Evolutionary conservation across 2,888 invertebrate genomes (phyloP), one percentile per base, ranked within the genome.

Genomic region (Caenorhabditis virilis): DNA sequence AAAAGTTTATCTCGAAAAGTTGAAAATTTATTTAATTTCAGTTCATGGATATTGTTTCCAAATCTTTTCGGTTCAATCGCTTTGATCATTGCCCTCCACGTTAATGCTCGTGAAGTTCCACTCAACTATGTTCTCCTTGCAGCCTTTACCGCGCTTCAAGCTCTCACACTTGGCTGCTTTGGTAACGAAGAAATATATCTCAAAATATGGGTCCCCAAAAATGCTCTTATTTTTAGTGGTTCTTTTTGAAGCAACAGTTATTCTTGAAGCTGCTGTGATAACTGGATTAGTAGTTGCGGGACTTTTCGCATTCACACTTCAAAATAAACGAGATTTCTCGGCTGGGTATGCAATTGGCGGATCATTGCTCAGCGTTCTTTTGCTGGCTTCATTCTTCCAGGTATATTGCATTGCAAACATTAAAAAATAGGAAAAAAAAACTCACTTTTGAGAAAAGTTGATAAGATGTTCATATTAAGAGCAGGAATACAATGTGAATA

Each of bases 281-380:
- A 93, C 92, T 20, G 54, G 60, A 20, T 47, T 71, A 2, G 69
- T 74, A 33, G 74, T 71, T 16, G 86, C 88, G 69, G 88, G 89
- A 0, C 87, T 93, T 53, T 91, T 91, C 0, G 83, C 89, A n/a
- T 92, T 89, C 85, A 91, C 92, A 0, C 89, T 92, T 74, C 92
- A 92, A 86, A 89, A 90, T 15, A 92, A 91, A 82, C 87, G 88
- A 49, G 92, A 93, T 85, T 92, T 91, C 85, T 90, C 90, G 13
- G 88, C 89, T 82, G 89, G 90, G 83, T 89, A 75, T 77, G 84
- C 71, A 65, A 82, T 84, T 16, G 74, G 85, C 62, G 85, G 84
- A 77, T 82, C 85, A 16, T 78, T 84, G 22, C 74, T 85, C 25
- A 83, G 84, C 71, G 77, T 85, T n/a, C 86, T 92, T 7, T 85